A percentile compares a stretch with the other conserved stretches of the same genome.
Conservation (phyloP, 92 coral and sea anemone species). For the Chrysogorgia sp. region DNA sequence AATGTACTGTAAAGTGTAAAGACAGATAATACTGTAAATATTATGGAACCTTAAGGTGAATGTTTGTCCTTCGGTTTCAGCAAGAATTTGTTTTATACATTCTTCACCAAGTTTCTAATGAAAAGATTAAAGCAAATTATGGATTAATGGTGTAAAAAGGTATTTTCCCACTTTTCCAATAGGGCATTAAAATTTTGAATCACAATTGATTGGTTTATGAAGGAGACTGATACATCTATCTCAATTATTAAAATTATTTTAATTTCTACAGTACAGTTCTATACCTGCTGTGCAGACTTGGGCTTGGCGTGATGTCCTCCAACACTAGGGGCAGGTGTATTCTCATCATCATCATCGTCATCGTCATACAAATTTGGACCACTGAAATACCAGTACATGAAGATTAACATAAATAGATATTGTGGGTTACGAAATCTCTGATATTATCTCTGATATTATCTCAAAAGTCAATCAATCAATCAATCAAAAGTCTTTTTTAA, state of each 20-base stretch:
- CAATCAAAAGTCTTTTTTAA: too few species aligned
- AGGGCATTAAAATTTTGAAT: too few species aligned
- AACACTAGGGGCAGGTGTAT: conserved; percentile 55
- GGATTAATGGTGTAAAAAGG: too few species aligned
- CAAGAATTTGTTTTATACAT: conserved; percentile 77
- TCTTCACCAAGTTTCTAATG: conserved; percentile 71
- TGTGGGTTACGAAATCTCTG: too few species aligned
- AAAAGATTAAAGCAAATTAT: too few species aligned
- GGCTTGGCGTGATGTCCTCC: conserved; percentile 61
- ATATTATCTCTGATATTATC: background rate
- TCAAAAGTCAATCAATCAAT: too few species aligned
- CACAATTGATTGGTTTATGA: too few species aligned
- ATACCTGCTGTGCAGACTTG: conserved; percentile 87
- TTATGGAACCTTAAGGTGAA: conserved; percentile 81
- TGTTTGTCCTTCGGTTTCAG: conserved; percentile 81
- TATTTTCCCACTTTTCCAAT: too few species aligned
- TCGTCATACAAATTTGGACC: conserved; percentile 90
- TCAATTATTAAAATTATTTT: too few species aligned
- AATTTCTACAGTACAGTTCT: too few species aligned
- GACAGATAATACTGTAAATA: background rate
- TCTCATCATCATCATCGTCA: conserved; percentile 51
- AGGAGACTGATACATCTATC: background rate
- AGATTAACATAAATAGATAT: too few species aligned
- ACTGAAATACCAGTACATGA: too few species aligned
- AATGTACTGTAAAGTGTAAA: background rate